Base-by-base conservation (phyloP, 1,140 invertebrate genomes). In the Theocolax elegans region DNA sequence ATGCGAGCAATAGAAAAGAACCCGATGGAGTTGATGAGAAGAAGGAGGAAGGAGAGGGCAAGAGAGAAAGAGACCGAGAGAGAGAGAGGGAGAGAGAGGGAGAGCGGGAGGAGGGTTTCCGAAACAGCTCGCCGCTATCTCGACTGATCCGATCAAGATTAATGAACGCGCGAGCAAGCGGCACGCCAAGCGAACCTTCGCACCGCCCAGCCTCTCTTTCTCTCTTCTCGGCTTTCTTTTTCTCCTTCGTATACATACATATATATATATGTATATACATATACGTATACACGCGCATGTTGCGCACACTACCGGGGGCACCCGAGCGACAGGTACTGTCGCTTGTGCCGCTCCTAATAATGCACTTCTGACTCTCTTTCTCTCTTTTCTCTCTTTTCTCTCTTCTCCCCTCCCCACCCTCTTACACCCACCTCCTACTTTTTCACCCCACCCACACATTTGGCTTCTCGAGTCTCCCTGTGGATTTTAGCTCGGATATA, bases 71-170 rank as follows among this genome's bases (percentile, higher is more conserved):
- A 67, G 67, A n/a, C 31, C 4, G 31, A 35, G 4, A 35, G 4
- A 64, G 59, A 67, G 29, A 46, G 48, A 64, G 54, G 15, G 49
- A 54, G 64, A 49, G 72, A 65, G 73, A 27, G 71, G 72, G 73
- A 69, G 54, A 67, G 67, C 65, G 66, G 74, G 56, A 73, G 77
- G 78, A 79, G 77, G 79, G 79, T 82, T 82, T 81, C 79, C 78
- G 80, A 81, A 82, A 82, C 81, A 82, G 80, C 81, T 81, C 81
- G 81, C 80, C 80, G 79, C 80, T 82, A 82, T 81, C 80, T 82
- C 78, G 80, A 80, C 80, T 81, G 81, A 82, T 82, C 80, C 77
- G 81, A 82, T 82, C 81, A 82, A 82, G 80, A 82, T 82, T 82
- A 81, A 82, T 82, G 81, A 82, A 81, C 75, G 56, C 54, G 46